phyloP scores from a whole-genome alignment of 2,113 vertebrate species.

The Lathamus discolor region DNA sequence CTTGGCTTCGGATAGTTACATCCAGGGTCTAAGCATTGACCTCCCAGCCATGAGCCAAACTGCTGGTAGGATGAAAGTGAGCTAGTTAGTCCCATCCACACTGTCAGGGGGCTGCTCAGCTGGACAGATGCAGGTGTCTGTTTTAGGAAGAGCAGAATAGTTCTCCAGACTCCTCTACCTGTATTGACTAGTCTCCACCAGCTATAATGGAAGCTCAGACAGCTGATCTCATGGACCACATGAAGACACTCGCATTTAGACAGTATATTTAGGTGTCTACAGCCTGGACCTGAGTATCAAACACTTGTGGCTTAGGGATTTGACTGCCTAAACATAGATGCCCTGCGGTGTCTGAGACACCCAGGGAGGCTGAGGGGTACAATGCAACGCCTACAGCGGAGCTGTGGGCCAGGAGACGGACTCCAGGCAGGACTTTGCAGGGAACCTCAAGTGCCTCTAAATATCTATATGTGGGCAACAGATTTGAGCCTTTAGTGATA shows the following conservation, averaged over 20 bases:
- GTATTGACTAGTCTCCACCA: background rate
- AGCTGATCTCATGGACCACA: background rate
- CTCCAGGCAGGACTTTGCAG: background rate
- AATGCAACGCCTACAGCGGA: background rate
- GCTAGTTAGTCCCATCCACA: rapidly evolving
- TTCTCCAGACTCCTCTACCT: background rate
- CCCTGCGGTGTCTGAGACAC: conserved; percentile 24
- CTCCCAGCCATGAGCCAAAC: background rate
- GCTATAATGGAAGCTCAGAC: conserved; percentile 16
- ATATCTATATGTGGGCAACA: background rate
- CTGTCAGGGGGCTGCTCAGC: background rate
- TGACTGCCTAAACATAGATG: conserved; percentile 30
- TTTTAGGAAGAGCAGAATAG: background rate
- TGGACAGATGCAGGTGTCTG: background rate
- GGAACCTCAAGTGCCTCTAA: background rate
- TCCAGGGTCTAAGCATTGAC: background rate
- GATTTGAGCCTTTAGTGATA: background rate
- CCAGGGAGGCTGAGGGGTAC: background rate
- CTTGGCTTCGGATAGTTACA: background rate
- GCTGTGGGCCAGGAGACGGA: background rate
- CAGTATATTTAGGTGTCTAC: conserved; percentile 46
- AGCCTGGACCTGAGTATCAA: conserved; percentile 45
- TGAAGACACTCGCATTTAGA: conserved; percentile 22
- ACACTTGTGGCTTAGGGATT: background rate
- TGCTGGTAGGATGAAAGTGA: background rate